A percentile compares a stretch with the other conserved stretches of the same genome.
These are phyloP conservation scores for Nephrocerus scutellatus DNA, from an alignment of 2,888 invertebrate genomes.

Conservation along the genomic window DNA sequence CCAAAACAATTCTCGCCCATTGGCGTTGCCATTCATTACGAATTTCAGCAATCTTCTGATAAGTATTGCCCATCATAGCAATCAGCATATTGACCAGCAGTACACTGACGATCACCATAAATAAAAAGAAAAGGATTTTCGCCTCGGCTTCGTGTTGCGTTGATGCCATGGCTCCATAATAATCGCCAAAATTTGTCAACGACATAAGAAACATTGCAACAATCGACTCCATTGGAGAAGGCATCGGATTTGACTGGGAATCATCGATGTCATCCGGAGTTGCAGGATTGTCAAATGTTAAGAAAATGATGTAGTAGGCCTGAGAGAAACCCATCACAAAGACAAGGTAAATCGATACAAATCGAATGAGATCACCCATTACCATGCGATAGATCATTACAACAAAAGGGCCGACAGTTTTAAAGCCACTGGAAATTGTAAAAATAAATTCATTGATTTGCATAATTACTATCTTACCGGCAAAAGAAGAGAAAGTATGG, in stretches of 20 bases:
- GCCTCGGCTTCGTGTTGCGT: constrained; percentile 84
- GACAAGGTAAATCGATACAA: constrained; percentile 92
- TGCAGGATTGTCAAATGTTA: constrained; percentile 78
- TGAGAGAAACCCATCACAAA: constrained; percentile 98
- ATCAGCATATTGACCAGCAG: constrained; percentile 96
- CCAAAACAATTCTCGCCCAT: constrained; percentile 96
- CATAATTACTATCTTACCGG: constrained; percentile 52
- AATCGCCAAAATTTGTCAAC: constrained; percentile 91
- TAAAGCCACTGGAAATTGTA: constrained; percentile 72
- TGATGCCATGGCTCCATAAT: constrained; percentile 82
- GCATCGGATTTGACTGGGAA: constrained; percentile 76
- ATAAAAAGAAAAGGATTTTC: constrained; percentile 90
- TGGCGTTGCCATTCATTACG: constrained; percentile 96
- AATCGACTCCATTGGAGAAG: constrained; percentile 86
- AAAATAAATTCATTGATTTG: background rate
- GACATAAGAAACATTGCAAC: constrained; percentile 99
- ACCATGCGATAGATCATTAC: constrained; percentile 99
- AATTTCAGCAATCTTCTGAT: constrained; percentile 94
- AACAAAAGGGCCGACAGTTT: constrained; percentile 98
- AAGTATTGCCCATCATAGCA: constrained; percentile 99
- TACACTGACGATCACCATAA: constrained; percentile 94
- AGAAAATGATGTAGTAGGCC: constrained; percentile 87
- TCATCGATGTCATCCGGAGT: constrained; percentile 79
- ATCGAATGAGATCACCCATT: constrained; percentile 89
- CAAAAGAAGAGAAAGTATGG: constrained; percentile 97